Conservation (phyloP, 2,113 vertebrate genomes). For the Pluvianellus socialis region DNA sequence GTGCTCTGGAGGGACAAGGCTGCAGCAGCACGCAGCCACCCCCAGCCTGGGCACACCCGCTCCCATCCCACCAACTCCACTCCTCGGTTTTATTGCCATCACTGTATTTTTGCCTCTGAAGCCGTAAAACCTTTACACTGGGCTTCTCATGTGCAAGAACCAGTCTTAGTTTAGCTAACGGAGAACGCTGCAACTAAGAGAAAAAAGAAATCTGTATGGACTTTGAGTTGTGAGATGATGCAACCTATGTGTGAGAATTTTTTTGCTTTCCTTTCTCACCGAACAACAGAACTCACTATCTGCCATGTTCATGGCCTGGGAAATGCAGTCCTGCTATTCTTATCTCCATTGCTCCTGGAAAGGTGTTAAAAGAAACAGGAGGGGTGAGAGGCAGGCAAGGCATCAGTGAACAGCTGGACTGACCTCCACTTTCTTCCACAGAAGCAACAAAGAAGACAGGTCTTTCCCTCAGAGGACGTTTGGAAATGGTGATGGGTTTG, state of each 20-base stretch:
- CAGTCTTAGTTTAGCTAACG: neutral
- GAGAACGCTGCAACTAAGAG: neutral
- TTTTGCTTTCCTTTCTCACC: neutral
- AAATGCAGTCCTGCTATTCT: neutral
- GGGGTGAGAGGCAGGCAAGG: neutral
- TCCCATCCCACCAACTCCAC: neutral
- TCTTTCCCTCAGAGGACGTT: slow-evolving; percentile 84
- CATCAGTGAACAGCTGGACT: slow-evolving; percentile 47
- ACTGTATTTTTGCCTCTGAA: neutral
- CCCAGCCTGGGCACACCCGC: neutral
- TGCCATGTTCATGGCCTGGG: accelerated
- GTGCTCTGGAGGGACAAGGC: neutral
- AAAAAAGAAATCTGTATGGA: neutral
- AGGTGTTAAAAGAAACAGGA: neutral
- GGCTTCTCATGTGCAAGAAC: neutral
- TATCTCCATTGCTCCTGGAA: neutral
- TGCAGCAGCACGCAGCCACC: neutral
- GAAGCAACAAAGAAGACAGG: slow-evolving; percentile 76
- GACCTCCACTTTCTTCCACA: slow-evolving; percentile 80
- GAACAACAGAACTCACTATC: neutral
- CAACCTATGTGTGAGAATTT: accelerated
- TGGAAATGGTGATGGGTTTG: slow-evolving; percentile 97
- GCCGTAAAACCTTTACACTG: neutral
- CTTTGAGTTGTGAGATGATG: neutral
- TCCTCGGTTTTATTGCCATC: too few species aligned